Evolutionary conservation across 2,888 invertebrate genomes (phyloP).

Genomic region (Phanerotoma sp.): DNA sequence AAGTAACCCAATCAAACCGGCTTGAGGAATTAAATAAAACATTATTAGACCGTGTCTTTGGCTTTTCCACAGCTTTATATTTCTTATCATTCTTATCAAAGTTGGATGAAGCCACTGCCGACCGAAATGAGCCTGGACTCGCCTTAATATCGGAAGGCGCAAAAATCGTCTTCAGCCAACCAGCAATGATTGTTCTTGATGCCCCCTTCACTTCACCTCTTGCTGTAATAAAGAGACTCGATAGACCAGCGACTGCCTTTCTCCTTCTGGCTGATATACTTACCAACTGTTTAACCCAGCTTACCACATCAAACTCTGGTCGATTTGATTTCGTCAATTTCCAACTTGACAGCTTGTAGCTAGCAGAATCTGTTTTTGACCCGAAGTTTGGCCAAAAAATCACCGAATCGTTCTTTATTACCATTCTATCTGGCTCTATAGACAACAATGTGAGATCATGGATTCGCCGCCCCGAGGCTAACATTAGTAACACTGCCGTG

Average conservation of each 20-base stretch:
- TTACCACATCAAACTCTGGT: neutral
- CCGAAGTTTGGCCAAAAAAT: constrained; percentile 17
- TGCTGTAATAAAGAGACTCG: constrained; percentile 9
- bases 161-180: constrained; percentile 10
- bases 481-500: neutral
- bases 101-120: constrained; percentile 16
- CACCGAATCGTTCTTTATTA: neutral
- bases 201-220: constrained; percentile 12
- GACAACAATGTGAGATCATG: constrained; percentile 15
- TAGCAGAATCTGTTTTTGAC: constrained; percentile 2
- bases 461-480: constrained; percentile 13
- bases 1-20: too few relatives aligned
- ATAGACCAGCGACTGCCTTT: neutral
- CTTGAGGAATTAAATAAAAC: too few relatives aligned
- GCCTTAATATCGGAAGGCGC: neutral
- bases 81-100: constrained; percentile 2
- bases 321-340: neutral
- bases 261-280: neutral
- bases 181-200: constrained; percentile 16
- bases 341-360: constrained; percentile 11
- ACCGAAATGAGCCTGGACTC: constrained; percentile 7
- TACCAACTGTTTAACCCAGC: neutral
- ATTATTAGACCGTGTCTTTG: too few relatives aligned
- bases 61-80: too few relatives aligned
- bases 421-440: neutral